These are phyloP conservation scores for Trematomus loennbergii DNA, from an alignment of 2,113 vertebrate genomes.

Conservation along the genomic window DNA sequence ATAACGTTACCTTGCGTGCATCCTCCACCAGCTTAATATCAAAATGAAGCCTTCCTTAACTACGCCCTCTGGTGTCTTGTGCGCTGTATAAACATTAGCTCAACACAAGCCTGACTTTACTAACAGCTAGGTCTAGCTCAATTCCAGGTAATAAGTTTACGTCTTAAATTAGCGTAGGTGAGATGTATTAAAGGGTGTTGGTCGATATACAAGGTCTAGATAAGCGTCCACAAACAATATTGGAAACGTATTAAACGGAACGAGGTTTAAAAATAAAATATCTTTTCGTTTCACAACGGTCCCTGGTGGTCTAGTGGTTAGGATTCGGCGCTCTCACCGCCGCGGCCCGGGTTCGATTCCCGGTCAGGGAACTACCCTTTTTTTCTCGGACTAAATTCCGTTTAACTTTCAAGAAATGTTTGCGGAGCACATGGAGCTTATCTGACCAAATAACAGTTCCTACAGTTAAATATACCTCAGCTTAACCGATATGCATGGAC, in stretches of 20 bases:
- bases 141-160: neutral
- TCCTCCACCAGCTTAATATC: slow-evolving; percentile 47
- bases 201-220: neutral
- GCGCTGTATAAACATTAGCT: neutral
- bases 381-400: accelerated
- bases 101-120: neutral
- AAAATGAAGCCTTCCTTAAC: slow-evolving; percentile 41
- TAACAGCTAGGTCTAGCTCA: too few relatives aligned
- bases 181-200: neutral
- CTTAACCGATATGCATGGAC: too few relatives aligned
- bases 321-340: slow-evolving; percentile 83
- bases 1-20: slow-evolving; percentile 65
- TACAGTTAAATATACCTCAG: neutral
- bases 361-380: slow-evolving; percentile 65
- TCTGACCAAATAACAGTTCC: neutral
- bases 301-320: slow-evolving; percentile 86
- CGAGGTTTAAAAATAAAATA: too few relatives aligned
- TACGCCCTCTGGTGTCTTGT: slow-evolving; percentile 65
- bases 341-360: slow-evolving; percentile 80
- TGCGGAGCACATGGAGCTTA: too few relatives aligned
- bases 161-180: neutral
- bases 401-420: accelerated
- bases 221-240: neutral
- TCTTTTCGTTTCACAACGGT: neutral
- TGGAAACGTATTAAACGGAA: neutral